These are phyloP conservation scores for Habropoda laboriosa DNA, from an alignment of 1,140 invertebrate species.

Conservation along the genomic window DNA sequence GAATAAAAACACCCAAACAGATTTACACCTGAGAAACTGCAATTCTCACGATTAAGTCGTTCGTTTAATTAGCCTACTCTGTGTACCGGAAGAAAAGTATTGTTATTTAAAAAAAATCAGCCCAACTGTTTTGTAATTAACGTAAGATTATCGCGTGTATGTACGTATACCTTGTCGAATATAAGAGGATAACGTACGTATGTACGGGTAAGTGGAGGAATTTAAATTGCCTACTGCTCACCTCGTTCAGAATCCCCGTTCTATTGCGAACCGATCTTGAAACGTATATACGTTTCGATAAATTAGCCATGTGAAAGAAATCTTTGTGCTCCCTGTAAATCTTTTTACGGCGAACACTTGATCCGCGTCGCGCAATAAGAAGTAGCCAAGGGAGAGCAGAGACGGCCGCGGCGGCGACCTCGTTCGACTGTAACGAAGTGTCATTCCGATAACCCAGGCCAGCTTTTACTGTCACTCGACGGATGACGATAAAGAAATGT, in stretches of 20 bases:
- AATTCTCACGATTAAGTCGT: conserved; percentile 28
- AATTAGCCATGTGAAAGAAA: conserved; percentile 57
- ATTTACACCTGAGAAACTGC: conserved; percentile 10
- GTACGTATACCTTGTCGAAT: no score
- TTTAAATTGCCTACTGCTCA: conserved; percentile 15
- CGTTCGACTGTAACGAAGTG: conserved; percentile 65
- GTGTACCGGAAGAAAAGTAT: no score
- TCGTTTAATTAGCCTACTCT: no score
- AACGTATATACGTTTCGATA: conserved; percentile 36
- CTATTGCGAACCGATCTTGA: background rate
- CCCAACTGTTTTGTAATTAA: no score
- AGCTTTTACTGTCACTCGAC: conserved; percentile 60
- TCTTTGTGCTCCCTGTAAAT: conserved; percentile 49
- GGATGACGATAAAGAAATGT: conserved; percentile 62
- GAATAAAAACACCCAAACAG: background rate
- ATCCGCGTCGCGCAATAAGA: conserved; percentile 53
- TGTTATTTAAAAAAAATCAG: no score
- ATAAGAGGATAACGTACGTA: no score
- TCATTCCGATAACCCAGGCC: conserved; percentile 66
- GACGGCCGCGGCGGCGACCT: conserved; percentile 58
- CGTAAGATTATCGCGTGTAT: no score
- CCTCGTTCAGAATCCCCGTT: background rate
- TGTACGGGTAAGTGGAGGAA: no score
- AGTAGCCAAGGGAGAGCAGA: conserved; percentile 35
- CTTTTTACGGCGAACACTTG: conserved; percentile 59